Percentiles rank a stretch among this genome's conserved stretches.
phyloP scores from a whole-genome alignment of 2,888 invertebrate genomes.

The Argyresthia goedartella region DNA sequence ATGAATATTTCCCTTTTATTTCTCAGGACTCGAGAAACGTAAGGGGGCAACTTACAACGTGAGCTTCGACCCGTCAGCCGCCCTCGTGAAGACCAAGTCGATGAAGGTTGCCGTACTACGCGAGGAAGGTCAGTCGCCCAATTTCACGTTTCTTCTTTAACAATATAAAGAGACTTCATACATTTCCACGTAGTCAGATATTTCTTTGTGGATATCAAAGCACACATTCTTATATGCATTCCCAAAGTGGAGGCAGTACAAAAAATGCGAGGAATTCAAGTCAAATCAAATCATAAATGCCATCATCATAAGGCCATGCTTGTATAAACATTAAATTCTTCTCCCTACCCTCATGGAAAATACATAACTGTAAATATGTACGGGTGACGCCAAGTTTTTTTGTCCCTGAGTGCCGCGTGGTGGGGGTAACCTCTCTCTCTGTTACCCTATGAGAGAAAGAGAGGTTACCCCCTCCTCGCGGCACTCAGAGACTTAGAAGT shows the following conservation, averaged over 20 bases:
- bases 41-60: constrained; percentile 80
- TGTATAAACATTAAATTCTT: too few relatives aligned
- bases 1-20: background rate
- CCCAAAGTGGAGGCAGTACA: too few relatives aligned
- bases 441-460: too few relatives aligned
- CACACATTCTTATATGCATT: too few relatives aligned
- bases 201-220: background rate
- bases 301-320: background rate
- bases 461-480: too few relatives aligned
- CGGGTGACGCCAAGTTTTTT: too few relatives aligned
- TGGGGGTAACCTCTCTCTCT: too few relatives aligned
- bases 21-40: constrained; percentile 72
- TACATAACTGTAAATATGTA: background rate
- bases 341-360: background rate
- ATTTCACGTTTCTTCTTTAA: background rate
- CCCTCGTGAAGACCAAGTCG: constrained; percentile 53
- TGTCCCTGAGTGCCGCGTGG: too few relatives aligned
- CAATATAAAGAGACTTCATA: background rate
- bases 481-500: too few relatives aligned
- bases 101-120: constrained; percentile 90
- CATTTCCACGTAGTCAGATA: background rate
- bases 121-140: constrained; percentile 86
- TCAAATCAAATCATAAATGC: background rate
- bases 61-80: constrained; percentile 76
- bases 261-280: background rate